Percentiles rank a stretch among this genome's conserved stretches.
Conservation (phyloP, 2,797 vertebrate species). For the Alectoris magna region DNA sequence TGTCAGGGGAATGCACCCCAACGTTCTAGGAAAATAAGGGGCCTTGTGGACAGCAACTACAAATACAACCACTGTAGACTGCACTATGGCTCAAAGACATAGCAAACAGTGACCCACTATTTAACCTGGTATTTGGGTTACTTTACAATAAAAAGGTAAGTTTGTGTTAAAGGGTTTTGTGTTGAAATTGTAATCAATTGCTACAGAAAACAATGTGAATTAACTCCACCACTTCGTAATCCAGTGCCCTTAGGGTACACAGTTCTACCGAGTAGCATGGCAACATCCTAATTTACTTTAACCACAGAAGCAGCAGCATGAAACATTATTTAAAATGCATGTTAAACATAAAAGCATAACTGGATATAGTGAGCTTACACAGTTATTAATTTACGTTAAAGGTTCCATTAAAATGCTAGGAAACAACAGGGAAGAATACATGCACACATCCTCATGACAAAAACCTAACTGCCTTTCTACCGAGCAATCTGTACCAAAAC, state of each 20-base stretch:
- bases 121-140: background rate
- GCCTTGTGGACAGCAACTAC: background rate
- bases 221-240: background rate
- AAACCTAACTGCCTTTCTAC: background rate
- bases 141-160: conserved; percentile 6
- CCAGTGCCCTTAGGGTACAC: background rate
- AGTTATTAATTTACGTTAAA: background rate
- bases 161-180: conserved; percentile 6
- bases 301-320: background rate
- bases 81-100: background rate
- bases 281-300: background rate
- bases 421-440: background rate
- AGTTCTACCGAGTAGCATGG: background rate
- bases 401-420: background rate
- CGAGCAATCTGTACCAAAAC: background rate
- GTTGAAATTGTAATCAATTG: conserved; percentile 22
- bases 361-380: background rate
- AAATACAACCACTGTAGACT: background rate
- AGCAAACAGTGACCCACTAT: background rate
- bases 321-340: background rate
- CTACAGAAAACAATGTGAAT: background rate
- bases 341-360: background rate
- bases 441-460: background rate
- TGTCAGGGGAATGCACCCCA: background rate
- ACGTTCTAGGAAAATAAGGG: background rate